A percentile compares a stretch with the other conserved stretches of the same genome.
phyloP scores from a whole-genome alignment of 2,113 vertebrate genomes.

The Chaetorhynchus papuensis region DNA sequence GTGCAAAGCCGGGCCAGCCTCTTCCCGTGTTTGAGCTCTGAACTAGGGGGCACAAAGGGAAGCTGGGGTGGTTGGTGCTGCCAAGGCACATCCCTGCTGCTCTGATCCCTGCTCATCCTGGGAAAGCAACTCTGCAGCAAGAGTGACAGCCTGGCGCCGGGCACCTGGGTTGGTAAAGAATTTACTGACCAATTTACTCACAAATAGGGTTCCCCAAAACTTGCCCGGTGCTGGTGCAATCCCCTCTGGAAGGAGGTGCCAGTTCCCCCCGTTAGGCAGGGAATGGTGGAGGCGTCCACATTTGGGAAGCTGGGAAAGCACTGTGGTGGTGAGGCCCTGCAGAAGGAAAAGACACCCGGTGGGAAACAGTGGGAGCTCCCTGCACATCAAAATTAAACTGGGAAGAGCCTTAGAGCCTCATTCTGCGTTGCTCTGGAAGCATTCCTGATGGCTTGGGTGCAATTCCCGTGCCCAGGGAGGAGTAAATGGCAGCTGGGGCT shows the following conservation, averaged over 20 bases:
- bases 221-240: neutral
- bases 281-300: neutral
- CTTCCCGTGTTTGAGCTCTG: neutral
- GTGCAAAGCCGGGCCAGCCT: neutral
- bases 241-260: neutral
- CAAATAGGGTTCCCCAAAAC: neutral
- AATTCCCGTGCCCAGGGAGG: neutral
- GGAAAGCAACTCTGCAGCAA: neutral
- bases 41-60: fast-evolving
- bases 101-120: neutral
- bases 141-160: neutral
- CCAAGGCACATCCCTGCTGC: neutral
- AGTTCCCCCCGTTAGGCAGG: fast-evolving
- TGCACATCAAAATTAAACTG: neutral
- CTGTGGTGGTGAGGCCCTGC: neutral
- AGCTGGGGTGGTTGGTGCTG: fast-evolving
- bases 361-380: neutral
- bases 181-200: neutral
- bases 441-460: neutral
- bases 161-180: neutral
- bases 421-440: neutral
- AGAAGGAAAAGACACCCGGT: neutral
- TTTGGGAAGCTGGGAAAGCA: neutral
- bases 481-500: neutral
- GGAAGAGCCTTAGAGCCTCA: neutral